phyloP scores from a whole-genome alignment of 2,113 vertebrate genomes.

The Vulpes vulpes region DNA sequence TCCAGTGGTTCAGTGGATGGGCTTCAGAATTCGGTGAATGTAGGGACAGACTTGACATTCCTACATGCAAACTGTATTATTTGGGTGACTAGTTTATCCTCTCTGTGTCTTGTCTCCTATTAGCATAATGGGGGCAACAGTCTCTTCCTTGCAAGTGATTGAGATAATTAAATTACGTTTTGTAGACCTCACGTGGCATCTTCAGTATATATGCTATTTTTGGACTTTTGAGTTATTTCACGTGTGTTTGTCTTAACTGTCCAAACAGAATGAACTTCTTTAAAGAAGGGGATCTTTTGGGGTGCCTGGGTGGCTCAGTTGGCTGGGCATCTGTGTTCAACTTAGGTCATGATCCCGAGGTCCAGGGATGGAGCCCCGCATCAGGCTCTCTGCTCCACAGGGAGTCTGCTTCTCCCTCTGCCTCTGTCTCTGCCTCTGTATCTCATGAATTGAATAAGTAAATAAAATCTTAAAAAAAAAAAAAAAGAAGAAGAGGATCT shows the following conservation, averaged over 20 bases:
- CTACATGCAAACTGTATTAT: not conserved
- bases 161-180: not conserved
- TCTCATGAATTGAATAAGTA: no score
- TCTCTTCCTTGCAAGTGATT: not conserved
- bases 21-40: not conserved
- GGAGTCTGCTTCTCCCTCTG: no score
- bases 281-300: not conserved
- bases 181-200: not conserved
- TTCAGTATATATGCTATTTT: not conserved
- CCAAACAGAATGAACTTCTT: not conserved
- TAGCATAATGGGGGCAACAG: not conserved
- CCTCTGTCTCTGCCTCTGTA: no score
- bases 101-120: not conserved
- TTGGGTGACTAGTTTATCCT: not conserved
- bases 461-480: no score
- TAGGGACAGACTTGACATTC: not conserved
- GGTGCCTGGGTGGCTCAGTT: no score
- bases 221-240: not conserved
- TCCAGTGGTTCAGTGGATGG: not conserved
- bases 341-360: no score
- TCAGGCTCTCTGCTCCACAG: no score
- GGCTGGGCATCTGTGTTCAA: no score
- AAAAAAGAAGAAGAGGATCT: not conserved
- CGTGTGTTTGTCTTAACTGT: not conserved
- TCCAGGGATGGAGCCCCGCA: no score